A percentile compares a stretch with the other conserved stretches of the same genome.
Conservation (phyloP, 2,888 invertebrate genomes). For the Cylloceria caligata region DNA sequence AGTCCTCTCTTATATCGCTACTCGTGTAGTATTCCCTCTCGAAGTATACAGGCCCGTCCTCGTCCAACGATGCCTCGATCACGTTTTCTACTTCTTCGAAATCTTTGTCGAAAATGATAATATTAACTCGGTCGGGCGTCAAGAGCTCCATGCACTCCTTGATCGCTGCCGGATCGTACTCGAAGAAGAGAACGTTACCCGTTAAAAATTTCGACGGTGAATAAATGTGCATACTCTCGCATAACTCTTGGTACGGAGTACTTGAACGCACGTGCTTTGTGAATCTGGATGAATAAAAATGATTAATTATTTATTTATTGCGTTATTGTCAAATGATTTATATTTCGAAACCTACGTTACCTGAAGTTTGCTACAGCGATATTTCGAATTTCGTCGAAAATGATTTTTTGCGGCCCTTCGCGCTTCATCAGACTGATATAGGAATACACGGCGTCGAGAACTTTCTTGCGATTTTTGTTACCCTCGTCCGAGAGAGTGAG, state of each 20-base stretch:
- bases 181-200: constrained; percentile 89
- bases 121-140: constrained; percentile 88
- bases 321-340: too few relatives aligned
- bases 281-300: constrained; percentile 85
- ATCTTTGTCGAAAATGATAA: constrained; percentile 88
- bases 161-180: constrained; percentile 90
- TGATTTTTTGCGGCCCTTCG: constrained; percentile 88
- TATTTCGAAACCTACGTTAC: too few relatives aligned
- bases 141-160: constrained; percentile 87
- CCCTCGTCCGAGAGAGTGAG: constrained; percentile 92
- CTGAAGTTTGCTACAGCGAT: constrained; percentile 88
- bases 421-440: constrained; percentile 90
- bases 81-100: constrained; percentile 75
- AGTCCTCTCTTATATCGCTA: constrained; percentile 87
- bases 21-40: constrained; percentile 83
- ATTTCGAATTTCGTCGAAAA: constrained; percentile 82
- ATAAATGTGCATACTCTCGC: constrained; percentile 91
- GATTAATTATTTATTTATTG: too few relatives aligned
- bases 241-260: constrained; percentile 91
- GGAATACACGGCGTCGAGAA: constrained; percentile 91
- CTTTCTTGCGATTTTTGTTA: constrained; percentile 89
- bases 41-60: constrained; percentile 92
- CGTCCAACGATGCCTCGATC: constrained; percentile 87
- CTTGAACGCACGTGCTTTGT: constrained; percentile 89
- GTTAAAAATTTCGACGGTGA: constrained; percentile 91